Evolutionary conservation across 2,113 vertebrate genomes (phyloP).

Genomic region (Anhinga anhinga): DNA sequence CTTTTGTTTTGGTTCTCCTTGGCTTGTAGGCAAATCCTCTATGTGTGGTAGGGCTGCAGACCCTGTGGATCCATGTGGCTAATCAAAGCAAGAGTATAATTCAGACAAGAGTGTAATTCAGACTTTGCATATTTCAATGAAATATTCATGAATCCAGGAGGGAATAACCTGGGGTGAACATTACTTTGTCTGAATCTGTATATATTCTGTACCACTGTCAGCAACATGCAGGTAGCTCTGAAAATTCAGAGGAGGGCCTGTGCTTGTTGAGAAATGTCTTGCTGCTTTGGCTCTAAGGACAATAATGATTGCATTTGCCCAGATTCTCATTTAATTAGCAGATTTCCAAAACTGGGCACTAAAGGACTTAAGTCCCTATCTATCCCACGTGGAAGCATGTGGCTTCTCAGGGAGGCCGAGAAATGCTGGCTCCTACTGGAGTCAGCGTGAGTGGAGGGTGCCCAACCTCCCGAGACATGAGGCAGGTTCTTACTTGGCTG

Average conservation of each 20-base stretch:
- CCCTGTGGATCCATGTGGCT: neutral
- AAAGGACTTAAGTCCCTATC: neutral
- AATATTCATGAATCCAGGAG: constrained; percentile 24
- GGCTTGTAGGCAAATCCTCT: neutral
- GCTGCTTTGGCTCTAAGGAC: neutral
- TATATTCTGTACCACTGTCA: neutral
- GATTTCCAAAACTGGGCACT: neutral
- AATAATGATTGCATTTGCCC: constrained; percentile 1
- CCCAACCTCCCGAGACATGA: neutral
- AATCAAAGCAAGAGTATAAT: neutral
- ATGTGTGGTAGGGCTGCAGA: neutral
- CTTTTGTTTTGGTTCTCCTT: neutral
- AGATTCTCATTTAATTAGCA: neutral
- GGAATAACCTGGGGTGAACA: constrained; percentile 30
- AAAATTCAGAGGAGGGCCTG: neutral
- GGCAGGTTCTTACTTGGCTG: neutral
- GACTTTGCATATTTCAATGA: neutral
- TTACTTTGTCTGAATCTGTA: neutral
- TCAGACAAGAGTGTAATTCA: neutral
- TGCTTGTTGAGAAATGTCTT: neutral
- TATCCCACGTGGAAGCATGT: neutral
- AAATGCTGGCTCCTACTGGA: neutral
- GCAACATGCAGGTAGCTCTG: neutral
- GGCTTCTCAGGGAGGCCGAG: neutral
- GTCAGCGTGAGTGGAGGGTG: neutral